Percentiles rank a stretch among this genome's conserved stretches.
Conservation (phyloP, 2,888 invertebrate genomes). For the Dorcus parallelipipedus region DNA sequence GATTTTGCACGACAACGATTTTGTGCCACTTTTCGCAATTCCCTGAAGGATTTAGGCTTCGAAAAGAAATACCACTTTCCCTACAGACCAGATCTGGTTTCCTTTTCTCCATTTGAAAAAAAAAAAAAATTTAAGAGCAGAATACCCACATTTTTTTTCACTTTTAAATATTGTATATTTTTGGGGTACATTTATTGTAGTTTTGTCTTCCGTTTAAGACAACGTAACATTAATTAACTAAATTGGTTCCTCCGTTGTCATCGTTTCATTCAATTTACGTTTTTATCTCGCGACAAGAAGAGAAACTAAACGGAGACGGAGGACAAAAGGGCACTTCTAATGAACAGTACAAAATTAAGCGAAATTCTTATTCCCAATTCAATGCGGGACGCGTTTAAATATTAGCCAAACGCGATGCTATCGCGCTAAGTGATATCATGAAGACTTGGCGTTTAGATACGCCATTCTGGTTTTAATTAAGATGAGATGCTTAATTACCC, state of each 20-base stretch:
- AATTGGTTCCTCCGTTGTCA: conserved; percentile 10
- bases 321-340: conserved; percentile 17
- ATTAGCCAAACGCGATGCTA: conserved; percentile 37
- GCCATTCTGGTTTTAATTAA: conserved; percentile 43
- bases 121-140: no score
- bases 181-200: no score
- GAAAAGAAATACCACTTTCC: no score
- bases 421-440: conserved; percentile 39
- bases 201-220: background rate
- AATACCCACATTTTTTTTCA: no score
- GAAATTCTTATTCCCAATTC: conserved; percentile 44
- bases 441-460: conserved; percentile 40
- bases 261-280: conserved; percentile 30
- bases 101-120: no score
- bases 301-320: conserved; percentile 4
- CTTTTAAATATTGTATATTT: no score
- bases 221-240: no score
- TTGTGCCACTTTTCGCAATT: no score
- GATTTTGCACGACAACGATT: no score
- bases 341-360: conserved; percentile 25
- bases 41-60: no score
- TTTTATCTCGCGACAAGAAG: conserved; percentile 19
- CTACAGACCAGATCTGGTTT: no score
- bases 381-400: conserved; percentile 42
- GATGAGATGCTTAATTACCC: conserved; percentile 45